phyloP scores from a whole-genome alignment of 2,888 invertebrate species.

The Yponomeuta plumbellus region DNA sequence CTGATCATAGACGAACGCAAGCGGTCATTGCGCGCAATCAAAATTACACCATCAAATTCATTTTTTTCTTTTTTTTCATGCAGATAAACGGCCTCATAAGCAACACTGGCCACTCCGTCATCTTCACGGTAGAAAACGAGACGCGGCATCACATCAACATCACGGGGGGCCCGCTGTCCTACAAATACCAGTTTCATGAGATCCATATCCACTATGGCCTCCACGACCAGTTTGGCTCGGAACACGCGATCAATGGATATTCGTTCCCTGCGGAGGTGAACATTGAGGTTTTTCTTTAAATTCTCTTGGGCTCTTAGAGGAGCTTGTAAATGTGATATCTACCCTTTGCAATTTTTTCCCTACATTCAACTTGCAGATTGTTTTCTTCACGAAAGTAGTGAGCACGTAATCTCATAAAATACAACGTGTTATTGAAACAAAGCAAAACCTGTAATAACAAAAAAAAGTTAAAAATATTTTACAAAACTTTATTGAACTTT shows the following conservation, averaged over 20 bases:
- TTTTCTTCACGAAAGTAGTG: too few relatives aligned
- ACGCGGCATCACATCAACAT: conserved; percentile 92
- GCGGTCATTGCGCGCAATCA: too few relatives aligned
- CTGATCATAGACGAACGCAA: too few relatives aligned
- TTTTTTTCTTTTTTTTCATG: background rate
- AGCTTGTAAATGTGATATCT: too few relatives aligned
- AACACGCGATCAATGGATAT: conserved; percentile 97
- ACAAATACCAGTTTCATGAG: conserved; percentile 96
- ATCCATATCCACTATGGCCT: conserved; percentile 96
- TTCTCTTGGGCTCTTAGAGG: background rate
- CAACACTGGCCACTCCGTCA: conserved; percentile 96
- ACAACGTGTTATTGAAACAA: too few relatives aligned
- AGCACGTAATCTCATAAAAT: too few relatives aligned
- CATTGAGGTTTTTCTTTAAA: conserved; percentile 18
- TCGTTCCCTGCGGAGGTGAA: conserved; percentile 98
- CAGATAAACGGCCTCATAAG: conserved; percentile 93
- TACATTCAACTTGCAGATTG: too few relatives aligned
- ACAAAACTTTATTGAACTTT: too few relatives aligned
- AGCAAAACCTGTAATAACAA: too few relatives aligned
- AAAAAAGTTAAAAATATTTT: too few relatives aligned
- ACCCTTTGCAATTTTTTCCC: too few relatives aligned
- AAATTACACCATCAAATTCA: too few relatives aligned
- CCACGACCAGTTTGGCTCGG: conserved; percentile 94
- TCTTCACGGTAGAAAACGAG: conserved; percentile 92
- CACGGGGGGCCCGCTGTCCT: conserved; percentile 96